Conservation (phyloP, 1,140 invertebrate genomes). For the Zaprionus ornatus region DNA sequence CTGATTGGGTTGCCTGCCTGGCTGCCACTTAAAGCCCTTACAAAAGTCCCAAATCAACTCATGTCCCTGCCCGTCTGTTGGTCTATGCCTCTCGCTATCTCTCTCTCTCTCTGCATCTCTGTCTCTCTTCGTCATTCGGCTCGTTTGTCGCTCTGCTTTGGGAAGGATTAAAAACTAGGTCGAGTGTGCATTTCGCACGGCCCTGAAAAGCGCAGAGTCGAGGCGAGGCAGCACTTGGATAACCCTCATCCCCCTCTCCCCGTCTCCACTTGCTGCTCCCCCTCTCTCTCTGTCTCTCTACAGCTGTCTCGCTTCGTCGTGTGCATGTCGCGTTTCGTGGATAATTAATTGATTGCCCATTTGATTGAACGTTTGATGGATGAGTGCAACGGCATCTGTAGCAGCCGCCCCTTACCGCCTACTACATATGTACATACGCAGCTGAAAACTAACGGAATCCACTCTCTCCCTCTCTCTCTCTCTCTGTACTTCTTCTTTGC, state of each 20-base stretch:
- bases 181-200: constrained; percentile 42
- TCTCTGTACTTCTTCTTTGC: constrained; percentile 27
- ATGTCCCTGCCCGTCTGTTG: neutral
- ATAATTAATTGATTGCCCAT: constrained; percentile 75
- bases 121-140: neutral
- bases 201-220: constrained; percentile 25
- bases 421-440: neutral
- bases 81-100: neutral
- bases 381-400: constrained; percentile 30
- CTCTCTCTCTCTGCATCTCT: neutral
- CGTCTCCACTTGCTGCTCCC: neutral
- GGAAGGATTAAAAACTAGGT: constrained; percentile 56
- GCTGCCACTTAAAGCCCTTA: neutral
- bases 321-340: constrained; percentile 29
- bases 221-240: neutral
- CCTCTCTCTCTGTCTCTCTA: neutral
- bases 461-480: constrained; percentile 7
- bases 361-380: constrained; percentile 73
- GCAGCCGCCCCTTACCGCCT: neutral
- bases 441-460: neutral
- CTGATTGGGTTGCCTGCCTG: neutral
- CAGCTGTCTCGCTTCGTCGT: neutral
- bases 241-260: neutral
- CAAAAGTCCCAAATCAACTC: constrained; percentile 12
- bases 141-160: constrained; percentile 14